Evolutionary conservation across 2,113 vertebrate genomes (phyloP).

Genomic region (Hyaena hyaena): DNA sequence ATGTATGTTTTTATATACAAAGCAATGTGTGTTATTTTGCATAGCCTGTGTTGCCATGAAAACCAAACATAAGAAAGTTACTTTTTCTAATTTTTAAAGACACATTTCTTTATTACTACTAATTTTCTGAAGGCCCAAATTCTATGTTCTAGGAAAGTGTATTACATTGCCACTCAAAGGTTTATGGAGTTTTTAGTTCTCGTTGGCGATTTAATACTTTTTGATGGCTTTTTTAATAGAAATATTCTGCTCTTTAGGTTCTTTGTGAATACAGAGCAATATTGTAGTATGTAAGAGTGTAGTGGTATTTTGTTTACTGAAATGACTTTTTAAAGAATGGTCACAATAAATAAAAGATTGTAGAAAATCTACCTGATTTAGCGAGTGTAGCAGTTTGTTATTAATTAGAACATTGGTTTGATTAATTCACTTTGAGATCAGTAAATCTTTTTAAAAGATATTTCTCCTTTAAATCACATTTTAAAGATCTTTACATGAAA

Average conservation of each 20-base stretch:
- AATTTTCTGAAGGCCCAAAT: constrained; percentile 16
- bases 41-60: constrained; percentile 47
- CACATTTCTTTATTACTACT: constrained; percentile 5
- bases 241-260: constrained; percentile 38
- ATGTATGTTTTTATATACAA: not conserved
- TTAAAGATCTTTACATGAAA: constrained; percentile 4
- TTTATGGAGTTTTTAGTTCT: not conserved
- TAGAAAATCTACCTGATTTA: constrained; percentile 25
- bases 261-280: constrained; percentile 49
- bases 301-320: constrained; percentile 17
- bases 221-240: constrained; percentile 15
- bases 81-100: constrained; percentile 37
- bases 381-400: constrained; percentile 15
- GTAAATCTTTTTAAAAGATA: not conserved
- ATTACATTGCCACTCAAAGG: not conserved
- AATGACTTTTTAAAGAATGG: constrained; percentile 29
- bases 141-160: not conserved
- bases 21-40: constrained; percentile 44
- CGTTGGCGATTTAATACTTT: not conserved
- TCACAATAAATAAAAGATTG: constrained; percentile 16
- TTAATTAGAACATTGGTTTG: constrained; percentile 28
- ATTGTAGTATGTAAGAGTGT: not conserved
- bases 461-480: constrained; percentile 52
- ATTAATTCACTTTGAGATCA: constrained; percentile 49
- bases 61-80: not conserved